phyloP scores from a whole-genome alignment of 2,888 invertebrate species.

The Drosophila eohydei region DNA sequence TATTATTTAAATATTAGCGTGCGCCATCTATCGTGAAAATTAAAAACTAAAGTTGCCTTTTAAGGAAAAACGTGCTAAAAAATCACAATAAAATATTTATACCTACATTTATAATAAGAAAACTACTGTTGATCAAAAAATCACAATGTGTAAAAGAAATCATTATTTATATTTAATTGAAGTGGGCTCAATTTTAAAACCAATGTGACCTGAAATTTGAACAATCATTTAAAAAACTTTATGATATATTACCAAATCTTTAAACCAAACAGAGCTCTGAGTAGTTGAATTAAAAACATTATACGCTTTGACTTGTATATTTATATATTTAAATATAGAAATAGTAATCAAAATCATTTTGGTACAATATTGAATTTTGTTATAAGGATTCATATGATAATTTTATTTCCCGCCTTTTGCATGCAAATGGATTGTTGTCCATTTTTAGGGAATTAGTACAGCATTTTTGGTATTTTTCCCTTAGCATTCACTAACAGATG shows the following conservation, averaged over 20 bases:
- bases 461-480: constrained; percentile 29
- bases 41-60: neutral
- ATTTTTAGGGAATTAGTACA: constrained; percentile 1
- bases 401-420: constrained; percentile 19
- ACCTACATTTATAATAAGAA: neutral
- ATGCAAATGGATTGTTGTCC: neutral
- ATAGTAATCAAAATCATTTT: neutral
- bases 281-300: neutral
- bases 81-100: neutral
- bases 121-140: neutral
- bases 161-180: no score
- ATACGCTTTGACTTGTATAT: neutral
- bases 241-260: no score
- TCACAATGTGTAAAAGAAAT: neutral
- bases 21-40: constrained; percentile 35
- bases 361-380: neutral
- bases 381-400: neutral
- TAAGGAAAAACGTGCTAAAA: neutral
- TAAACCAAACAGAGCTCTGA: neutral
- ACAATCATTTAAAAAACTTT: no score
- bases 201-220: no score
- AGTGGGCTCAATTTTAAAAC: no score
- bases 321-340: neutral
- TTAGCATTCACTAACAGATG: constrained; percentile 26
- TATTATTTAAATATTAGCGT: neutral